Base-by-base conservation (phyloP, 2,113 vertebrate genomes). In the Diadophis punctatus region DNA sequence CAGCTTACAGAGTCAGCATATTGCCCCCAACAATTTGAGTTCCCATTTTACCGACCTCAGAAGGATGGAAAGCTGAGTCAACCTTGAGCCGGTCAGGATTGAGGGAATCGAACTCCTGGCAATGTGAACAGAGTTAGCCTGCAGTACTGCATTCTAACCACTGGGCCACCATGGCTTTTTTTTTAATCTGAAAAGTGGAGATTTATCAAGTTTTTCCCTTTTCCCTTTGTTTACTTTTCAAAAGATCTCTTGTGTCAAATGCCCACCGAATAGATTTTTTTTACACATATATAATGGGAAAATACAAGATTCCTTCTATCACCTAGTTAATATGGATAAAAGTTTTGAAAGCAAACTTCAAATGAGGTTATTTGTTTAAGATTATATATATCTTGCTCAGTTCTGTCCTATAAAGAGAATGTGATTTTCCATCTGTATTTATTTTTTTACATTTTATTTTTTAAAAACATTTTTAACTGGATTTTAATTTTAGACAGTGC, bases 401-500 rank as follows among this genome's bases (percentile, higher is more conserved):
- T 18, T 91, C 0, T 48, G 48, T 34, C 92, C 0, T 87, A 34
- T 85, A 48, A 18, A 84, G 90, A 8, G 10, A 88, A 4, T 48
- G 8, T 68, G 60, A 14, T 46, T 16, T 1, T 87, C 11, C 51
- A 2, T 90, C 18, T 58, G 80, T 34, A 34, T 80, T 39, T 39
- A 74, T 74, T 80, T 39, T 94, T 87, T 4, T 58, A 8, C 74
- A 49, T 91, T 93, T 18, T 22, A 22, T 2, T 27, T 0, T 46
- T 22, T 86, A 89, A 60, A 91, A 60, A n/a, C 48, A 11, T 88
- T 43, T 34, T 34, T 91, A 52, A 90, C 94, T 96, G 11, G 90
- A 16, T 95, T 92, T 90, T 90, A 10, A 90, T 89, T 95, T n/a
- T 95, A 99, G 99, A 98, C 98, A 68, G 96, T 99, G 51, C 97